phyloP scores from a whole-genome alignment of 1,140 invertebrate species.

The Drosophila lacteicornis region DNA sequence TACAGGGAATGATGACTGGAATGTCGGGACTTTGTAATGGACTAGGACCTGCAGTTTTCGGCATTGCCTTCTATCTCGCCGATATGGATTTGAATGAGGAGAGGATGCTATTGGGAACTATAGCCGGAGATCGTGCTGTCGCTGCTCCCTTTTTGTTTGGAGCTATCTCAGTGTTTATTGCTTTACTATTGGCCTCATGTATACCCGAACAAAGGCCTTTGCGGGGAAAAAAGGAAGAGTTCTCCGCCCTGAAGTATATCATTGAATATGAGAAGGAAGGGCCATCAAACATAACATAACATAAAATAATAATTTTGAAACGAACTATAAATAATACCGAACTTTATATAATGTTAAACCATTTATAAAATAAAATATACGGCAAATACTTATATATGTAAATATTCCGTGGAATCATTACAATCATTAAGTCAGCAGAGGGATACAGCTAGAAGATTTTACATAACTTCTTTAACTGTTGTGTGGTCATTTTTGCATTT shows the following conservation, averaged over 20 bases:
- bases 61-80: conserved; percentile 99
- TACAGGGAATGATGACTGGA: conserved; percentile 99
- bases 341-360: background rate
- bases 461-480: too few relatives aligned
- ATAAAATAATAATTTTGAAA: too few relatives aligned
- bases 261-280: conserved; percentile 3
- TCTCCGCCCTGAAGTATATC: conserved; percentile 3
- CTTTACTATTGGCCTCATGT: conserved; percentile 95
- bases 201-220: conserved; percentile 89
- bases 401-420: too few relatives aligned
- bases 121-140: conserved; percentile 88
- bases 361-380: background rate
- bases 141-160: conserved; percentile 99
- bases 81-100: conserved; percentile 97
- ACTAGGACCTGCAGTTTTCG: conserved; percentile 97
- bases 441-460: too few relatives aligned
- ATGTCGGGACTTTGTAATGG: conserved; percentile 98
- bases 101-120: conserved; percentile 31
- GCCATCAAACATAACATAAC: too few relatives aligned
- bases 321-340: background rate
- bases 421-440: too few relatives aligned
- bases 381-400: background rate
- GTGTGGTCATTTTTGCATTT: too few relatives aligned
- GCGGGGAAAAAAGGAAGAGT: background rate
- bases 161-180: conserved; percentile 97